Conservation (phyloP, 2,113 vertebrate species). For the Leucopsar rothschildi region DNA sequence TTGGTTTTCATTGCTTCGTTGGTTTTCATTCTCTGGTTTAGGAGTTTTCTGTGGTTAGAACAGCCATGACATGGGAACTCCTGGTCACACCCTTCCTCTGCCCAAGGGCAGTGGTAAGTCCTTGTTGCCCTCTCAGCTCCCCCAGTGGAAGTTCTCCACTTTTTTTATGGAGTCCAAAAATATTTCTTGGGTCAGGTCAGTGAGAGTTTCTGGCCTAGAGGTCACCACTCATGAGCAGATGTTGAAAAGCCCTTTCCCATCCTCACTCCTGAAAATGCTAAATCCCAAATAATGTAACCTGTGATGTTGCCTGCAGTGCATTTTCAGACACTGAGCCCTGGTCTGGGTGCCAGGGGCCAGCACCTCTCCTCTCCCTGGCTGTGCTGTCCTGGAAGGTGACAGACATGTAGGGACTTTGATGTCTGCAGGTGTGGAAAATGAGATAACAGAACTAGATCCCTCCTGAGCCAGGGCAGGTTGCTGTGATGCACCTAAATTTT, state of each 20-base stretch:
- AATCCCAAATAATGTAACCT: neutral
- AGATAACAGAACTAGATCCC: neutral
- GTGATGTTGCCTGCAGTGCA: neutral
- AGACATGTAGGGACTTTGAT: neutral
- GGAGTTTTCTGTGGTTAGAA: neutral
- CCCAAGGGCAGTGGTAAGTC: neutral
- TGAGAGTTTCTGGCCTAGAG: neutral
- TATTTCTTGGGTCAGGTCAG: neutral
- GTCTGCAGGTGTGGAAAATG: neutral
- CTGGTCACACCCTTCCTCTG: neutral
- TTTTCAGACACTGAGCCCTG: neutral
- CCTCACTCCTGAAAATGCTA: neutral
- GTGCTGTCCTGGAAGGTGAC: neutral
- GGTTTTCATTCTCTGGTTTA: neutral
- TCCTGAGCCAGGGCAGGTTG: neutral
- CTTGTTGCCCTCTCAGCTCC: neutral
- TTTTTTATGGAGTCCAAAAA: neutral
- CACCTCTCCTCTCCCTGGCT: neutral
- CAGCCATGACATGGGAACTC: neutral
- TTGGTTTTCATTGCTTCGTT: neutral
- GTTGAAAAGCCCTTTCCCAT: neutral
- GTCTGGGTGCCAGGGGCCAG: neutral
- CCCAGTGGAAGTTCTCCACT: neutral
- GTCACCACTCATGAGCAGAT: neutral
- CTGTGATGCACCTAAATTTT: neutral